These are phyloP conservation scores for Molorchus minor DNA, from an alignment of 2,888 invertebrate genomes.

Conservation along the genomic window DNA sequence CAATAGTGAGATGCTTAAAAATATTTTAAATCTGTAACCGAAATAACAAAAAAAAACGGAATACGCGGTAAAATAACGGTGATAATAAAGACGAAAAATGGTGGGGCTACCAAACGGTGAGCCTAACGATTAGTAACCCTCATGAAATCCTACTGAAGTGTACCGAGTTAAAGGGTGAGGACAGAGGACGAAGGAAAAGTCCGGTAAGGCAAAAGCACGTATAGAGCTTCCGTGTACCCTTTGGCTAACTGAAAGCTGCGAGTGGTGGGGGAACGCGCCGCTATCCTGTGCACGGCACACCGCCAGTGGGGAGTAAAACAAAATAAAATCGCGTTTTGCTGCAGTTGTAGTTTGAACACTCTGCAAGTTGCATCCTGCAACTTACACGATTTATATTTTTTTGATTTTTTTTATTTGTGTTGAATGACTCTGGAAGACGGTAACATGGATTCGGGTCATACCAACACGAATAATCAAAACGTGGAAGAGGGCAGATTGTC, in stretches of 20 bases:
- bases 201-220: background rate
- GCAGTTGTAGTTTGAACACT: constrained; percentile 57
- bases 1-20: background rate
- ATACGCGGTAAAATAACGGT: background rate
- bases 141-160: background rate
- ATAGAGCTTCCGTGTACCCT: constrained; percentile 31
- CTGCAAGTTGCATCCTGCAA: constrained; percentile 51
- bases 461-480: constrained; percentile 27
- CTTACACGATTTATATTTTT: constrained; percentile 19
- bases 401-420: constrained; percentile 15
- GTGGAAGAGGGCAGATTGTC: constrained; percentile 36
- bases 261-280: constrained; percentile 40
- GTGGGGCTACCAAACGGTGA: constrained; percentile 1
- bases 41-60: constrained; percentile 10
- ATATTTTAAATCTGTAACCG: constrained; percentile 2
- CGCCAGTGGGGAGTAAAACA: constrained; percentile 54
- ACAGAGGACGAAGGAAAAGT: constrained; percentile 4
- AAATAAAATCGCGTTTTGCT: constrained; percentile 58
- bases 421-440: constrained; percentile 47
- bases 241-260: constrained; percentile 28
- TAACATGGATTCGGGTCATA: constrained; percentile 50
- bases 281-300: constrained; percentile 33
- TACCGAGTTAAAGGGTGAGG: constrained; percentile 2
- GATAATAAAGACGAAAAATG: constrained; percentile 5
- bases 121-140: background rate